Base-by-base conservation (phyloP, 2,113 vertebrate species). In the Calonectris borealis region DNA sequence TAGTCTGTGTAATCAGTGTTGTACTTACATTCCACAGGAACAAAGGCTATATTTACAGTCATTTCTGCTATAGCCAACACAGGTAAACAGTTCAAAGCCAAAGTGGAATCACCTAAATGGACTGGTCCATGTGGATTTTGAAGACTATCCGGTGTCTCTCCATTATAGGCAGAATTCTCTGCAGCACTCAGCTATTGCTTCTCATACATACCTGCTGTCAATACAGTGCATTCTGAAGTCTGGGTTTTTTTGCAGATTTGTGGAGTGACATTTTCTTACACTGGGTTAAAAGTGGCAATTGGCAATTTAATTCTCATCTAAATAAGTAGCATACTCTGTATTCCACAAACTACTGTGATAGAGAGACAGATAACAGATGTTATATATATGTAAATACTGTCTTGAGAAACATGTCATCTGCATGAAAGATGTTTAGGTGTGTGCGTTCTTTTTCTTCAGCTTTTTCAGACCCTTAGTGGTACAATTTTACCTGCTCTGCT, bases 101-200 rank as follows among this genome's bases (percentile, higher is more conserved):
- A 55, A 66, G 32, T 49, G 16, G 40, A 54, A 55, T 94, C 26
- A 18, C 38, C 42, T 58, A 36, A 83, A 55, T 48, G 62, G 17
- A 19, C 31, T 73, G 36, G 9, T 79, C 14, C 58, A 1, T 65
- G 40, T 54, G 38, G 29, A 12, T 83, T 89, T 87, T 82, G 49
- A 66, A 55, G 49, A 11, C 38, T 57, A 6, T 49, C 25, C 0
- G 1, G 42, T 17, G 2, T 52, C 20, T 68, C 32, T 48, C 10
- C 10, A 1, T 69, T 36, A 7, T 2, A 60, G 60, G 58, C 31
- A 78, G 58, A 81, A 38, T 79, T 70, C 14, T 40, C 14, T 62
- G 60, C 54, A 72, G 51, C 20, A 6, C 26, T 87, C 1, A 0
- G 26, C 70, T 69, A 11, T 69, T 0, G 0, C 46, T 85, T 75